Evolutionary conservation across 2,888 invertebrate species (phyloP).

Genomic region (Volucella inflata): DNA sequence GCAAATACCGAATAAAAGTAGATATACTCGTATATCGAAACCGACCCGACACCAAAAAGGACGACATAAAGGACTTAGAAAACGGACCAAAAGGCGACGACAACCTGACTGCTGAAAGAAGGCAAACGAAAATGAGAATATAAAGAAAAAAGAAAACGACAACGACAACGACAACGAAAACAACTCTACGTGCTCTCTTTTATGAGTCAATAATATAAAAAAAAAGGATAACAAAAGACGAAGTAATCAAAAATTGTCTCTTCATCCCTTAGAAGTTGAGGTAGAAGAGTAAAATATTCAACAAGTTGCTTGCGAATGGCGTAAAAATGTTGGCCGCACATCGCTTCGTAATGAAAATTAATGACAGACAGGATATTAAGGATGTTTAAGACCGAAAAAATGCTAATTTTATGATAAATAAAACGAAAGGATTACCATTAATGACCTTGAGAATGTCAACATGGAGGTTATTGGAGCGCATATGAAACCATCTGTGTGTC

Average conservation of each 20-base stretch:
- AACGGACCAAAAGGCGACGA: too few species aligned
- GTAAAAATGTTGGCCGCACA: conserved; percentile 7
- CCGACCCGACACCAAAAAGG: too few species aligned
- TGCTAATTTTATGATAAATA: conserved; percentile 49
- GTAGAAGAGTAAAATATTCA: conserved; percentile 34
- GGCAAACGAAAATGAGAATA: neutral
- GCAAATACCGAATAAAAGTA: neutral
- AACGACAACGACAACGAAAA: conserved; percentile 14
- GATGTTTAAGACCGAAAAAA: neutral
- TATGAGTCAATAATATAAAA: conserved; percentile 39
- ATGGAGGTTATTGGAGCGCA: neutral
- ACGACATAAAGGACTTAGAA: too few species aligned
- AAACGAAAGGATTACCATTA: conserved; percentile 47
- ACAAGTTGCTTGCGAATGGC: conserved; percentile 44
- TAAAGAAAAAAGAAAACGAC: neutral
- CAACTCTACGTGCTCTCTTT: conserved; percentile 25
- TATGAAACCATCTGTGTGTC: conserved; percentile 1
- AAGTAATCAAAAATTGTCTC: conserved; percentile 26
- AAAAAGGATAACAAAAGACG: conserved; percentile 36
- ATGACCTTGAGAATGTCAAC: conserved; percentile 62
- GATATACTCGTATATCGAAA: too few species aligned
- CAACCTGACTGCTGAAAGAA: too few species aligned
- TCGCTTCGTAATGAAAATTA: conserved; percentile 53
- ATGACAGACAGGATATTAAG: conserved; percentile 55
- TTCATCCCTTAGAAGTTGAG: neutral